Percentiles rank a stretch among this genome's conserved stretches.
Conservation (phyloP, 92 coral and sea anemone genomes). For the Galaxea fascicularis region DNA sequence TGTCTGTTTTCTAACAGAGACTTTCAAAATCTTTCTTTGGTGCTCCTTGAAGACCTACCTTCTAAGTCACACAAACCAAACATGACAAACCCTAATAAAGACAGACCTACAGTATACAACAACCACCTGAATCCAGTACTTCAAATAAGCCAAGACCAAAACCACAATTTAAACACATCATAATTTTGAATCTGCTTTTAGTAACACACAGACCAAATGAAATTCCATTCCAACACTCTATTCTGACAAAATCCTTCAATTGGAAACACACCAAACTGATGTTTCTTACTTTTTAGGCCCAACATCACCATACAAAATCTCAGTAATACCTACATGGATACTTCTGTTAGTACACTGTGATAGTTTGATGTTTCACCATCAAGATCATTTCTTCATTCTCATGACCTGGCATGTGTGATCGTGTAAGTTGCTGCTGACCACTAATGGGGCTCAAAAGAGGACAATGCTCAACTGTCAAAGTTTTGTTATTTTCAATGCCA, state of each 20-base stretch:
- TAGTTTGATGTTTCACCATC: too few relatives aligned
- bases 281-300: too few relatives aligned
- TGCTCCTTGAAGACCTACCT: too few relatives aligned
- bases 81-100: neutral
- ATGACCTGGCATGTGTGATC: too few relatives aligned
- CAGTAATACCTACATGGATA: too few relatives aligned
- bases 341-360: too few relatives aligned
- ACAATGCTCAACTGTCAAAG: neutral
- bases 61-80: too few relatives aligned
- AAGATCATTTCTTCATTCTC: too few relatives aligned
- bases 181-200: neutral
- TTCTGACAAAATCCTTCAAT: neutral
- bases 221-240: neutral
- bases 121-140: conserved; percentile 14
- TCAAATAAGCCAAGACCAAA: too few relatives aligned
- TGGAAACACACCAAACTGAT: neutral
- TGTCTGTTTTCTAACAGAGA: too few relatives aligned
- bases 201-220: neutral
- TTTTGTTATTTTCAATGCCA: conserved; percentile 10
- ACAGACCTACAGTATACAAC: neutral
- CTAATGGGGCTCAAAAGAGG: neutral
- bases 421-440: neutral
- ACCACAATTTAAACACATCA: neutral
- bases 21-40: too few relatives aligned
- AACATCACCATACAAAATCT: too few relatives aligned